These are phyloP conservation scores for Macquaria australasica DNA, from an alignment of 2,113 vertebrate genomes.

Conservation along the genomic window DNA sequence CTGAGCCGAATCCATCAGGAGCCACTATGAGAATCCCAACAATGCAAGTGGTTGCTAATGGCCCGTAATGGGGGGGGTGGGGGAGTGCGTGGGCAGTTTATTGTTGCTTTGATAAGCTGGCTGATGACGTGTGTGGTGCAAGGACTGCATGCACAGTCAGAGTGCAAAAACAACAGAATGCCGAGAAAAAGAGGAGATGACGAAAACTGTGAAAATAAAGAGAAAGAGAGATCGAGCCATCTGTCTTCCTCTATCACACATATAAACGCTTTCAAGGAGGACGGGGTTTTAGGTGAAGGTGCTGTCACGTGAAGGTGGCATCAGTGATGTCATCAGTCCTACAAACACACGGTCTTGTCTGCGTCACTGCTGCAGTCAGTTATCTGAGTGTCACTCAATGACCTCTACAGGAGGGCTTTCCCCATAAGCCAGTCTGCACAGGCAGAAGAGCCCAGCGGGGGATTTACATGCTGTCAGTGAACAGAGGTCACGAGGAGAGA, in stretches of 20 bases:
- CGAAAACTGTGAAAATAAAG: not conserved
- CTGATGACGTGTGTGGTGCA: constrained; percentile 53
- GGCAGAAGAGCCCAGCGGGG: not conserved
- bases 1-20: constrained; percentile 31
- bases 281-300: constrained; percentile 55
- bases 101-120: constrained; percentile 74
- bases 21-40: constrained; percentile 57
- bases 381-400: constrained; percentile 17
- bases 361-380: constrained; percentile 56
- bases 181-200: constrained; percentile 22
- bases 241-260: constrained; percentile 16
- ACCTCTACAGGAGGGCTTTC: constrained; percentile 49
- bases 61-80: constrained; percentile 52
- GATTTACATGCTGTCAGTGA: not conserved
- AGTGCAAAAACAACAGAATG: constrained; percentile 48
- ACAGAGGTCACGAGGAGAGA: not conserved
- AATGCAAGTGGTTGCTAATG: constrained; percentile 64
- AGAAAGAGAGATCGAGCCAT: constrained; percentile 22
- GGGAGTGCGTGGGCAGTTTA: constrained; percentile 51
- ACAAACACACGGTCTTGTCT: constrained; percentile 17
- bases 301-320: constrained; percentile 24
- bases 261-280: constrained; percentile 39
- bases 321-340: constrained; percentile 43
- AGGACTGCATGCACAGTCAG: constrained; percentile 36
- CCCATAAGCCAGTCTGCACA: constrained; percentile 23